Conservation (phyloP, 2,113 vertebrate species). For the Haemorhous mexicanus region DNA sequence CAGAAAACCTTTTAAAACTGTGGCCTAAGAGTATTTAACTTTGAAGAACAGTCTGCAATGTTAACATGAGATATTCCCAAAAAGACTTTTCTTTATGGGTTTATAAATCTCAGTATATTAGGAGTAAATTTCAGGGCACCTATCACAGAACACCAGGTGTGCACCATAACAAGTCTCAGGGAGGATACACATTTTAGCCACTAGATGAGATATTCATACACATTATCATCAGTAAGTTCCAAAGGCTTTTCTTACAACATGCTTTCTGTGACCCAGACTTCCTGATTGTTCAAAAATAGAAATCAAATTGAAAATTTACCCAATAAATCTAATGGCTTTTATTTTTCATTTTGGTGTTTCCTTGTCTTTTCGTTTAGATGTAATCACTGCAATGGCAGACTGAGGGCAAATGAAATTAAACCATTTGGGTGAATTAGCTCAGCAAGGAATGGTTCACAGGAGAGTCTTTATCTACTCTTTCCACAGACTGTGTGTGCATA, state of each 20-base stretch:
- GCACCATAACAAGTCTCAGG: rapidly evolving
- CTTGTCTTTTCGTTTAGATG: constrained; percentile 23
- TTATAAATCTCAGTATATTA: not conserved
- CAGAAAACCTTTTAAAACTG: not conserved
- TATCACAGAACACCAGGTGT: not conserved
- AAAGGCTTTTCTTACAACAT: not conserved
- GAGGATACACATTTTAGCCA: not conserved
- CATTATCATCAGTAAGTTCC: not conserved
- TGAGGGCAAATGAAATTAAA: constrained; percentile 46
- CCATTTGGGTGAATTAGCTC: constrained; percentile 49
- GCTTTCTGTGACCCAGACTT: not conserved
- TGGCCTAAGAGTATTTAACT: rapidly evolving
- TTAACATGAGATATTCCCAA: not conserved
- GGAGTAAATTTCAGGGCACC: not conserved
- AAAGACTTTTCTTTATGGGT: not conserved
- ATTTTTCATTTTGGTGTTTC: not conserved
- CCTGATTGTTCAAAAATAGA: not conserved
- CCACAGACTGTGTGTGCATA: not conserved
- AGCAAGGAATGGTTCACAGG: constrained; percentile 15
- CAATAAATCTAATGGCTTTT: not conserved
- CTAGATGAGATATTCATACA: not conserved
- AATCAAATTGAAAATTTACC: not conserved
- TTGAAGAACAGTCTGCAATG: not conserved
- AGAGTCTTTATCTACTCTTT: constrained; percentile 49
- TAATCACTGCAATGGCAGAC: constrained; percentile 2